Evolutionary conservation across 1,140 invertebrate genomes (phyloP).

Genomic region (Temnothorax longispinosus): DNA sequence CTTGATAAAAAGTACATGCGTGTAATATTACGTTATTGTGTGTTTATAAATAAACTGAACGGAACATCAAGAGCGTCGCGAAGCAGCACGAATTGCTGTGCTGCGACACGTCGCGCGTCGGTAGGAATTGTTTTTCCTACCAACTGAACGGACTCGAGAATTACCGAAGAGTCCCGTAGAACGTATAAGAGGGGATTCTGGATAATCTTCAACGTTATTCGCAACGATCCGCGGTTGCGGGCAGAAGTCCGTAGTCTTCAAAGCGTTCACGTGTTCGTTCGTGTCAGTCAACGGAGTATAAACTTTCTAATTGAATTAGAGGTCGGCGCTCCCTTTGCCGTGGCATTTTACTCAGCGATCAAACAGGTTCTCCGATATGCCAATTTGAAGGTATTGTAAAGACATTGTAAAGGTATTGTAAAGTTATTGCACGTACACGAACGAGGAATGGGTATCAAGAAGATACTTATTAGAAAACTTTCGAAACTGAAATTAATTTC

Average conservation of each 20-base stretch:
- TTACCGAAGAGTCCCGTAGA: background rate
- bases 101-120: background rate
- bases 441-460: background rate
- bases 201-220: constrained; percentile 36
- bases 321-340: constrained; percentile 53
- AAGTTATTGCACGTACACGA: constrained; percentile 10
- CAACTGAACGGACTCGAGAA: background rate
- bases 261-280: constrained; percentile 7
- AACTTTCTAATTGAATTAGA: constrained; percentile 72
- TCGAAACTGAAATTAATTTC: background rate
- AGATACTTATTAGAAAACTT: background rate
- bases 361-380: constrained; percentile 30
- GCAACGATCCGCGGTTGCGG: background rate
- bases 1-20: background rate
- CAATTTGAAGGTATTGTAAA: constrained; percentile 26
- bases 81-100: background rate
- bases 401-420: background rate
- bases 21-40: background rate
- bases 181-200: background rate
- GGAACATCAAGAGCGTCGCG: background rate
- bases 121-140: background rate
- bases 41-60: constrained; percentile 19
- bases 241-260: constrained; percentile 60
- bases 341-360: constrained; percentile 49
- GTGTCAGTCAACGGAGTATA: constrained; percentile 33